Percentiles rank a stretch among this genome's conserved stretches.
Conservation (phyloP, 2,797 vertebrate species). For the Cirrhinus mrigala region DNA sequence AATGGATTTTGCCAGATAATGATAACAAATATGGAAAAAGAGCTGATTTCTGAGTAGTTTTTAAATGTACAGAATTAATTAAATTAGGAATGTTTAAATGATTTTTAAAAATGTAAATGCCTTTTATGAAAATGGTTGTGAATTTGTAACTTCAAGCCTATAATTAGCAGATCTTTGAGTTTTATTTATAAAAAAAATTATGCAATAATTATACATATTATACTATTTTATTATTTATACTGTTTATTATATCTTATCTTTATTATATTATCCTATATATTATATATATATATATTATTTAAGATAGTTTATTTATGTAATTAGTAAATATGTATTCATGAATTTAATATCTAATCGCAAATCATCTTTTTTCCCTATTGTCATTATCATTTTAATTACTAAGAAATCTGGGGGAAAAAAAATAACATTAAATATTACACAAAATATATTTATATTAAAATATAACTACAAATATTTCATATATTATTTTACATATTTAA, state of each 20-base stretch:
- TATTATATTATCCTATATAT: too few species aligned
- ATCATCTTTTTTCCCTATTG: not conserved
- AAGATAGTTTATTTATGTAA: not conserved
- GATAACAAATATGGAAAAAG: not conserved
- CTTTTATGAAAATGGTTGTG: not conserved
- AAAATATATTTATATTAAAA: not conserved
- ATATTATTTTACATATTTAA: too few species aligned
- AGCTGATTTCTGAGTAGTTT: not conserved
- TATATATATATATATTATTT: not conserved
- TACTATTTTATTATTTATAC: not conserved
- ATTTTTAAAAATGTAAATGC: not conserved
- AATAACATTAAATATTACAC: not conserved
- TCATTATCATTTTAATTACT: not conserved
- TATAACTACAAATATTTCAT: not conserved
- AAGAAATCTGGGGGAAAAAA: too few species aligned
- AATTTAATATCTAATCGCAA: too few species aligned
- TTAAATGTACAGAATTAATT: not conserved
- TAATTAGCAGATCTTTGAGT: not conserved
- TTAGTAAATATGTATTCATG: too few species aligned
- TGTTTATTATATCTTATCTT: not conserved
- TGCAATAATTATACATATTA: not conserved
- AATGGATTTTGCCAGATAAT: not conserved
- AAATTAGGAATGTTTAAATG: not conserved
- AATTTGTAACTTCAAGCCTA: not conserved
- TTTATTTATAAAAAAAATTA: too few species aligned